Conservation (phyloP, 2,113 vertebrate species). For the Columbina picui region DNA sequence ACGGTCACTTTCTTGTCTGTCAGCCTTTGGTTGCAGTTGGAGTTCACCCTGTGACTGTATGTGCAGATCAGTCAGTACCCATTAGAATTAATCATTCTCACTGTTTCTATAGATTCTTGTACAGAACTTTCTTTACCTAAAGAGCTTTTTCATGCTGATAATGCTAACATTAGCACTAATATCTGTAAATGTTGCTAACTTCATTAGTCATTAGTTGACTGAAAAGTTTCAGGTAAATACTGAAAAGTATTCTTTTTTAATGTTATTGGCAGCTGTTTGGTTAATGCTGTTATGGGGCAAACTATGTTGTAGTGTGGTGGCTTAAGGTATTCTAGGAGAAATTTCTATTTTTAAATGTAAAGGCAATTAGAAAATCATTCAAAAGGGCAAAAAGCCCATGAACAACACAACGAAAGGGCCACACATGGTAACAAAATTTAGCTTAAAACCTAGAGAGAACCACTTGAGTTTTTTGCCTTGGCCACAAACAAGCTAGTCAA, state of each 20-base stretch:
- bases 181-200: not conserved
- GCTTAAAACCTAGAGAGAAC: not conserved
- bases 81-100: not conserved
- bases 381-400: not conserved
- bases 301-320: not conserved
- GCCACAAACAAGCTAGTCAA: not conserved
- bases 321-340: not conserved
- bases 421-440: not conserved
- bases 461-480: not conserved
- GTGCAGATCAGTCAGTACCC: not conserved
- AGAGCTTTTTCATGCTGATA: not conserved
- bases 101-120: not conserved
- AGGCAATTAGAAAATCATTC: not conserved
- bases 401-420: not conserved
- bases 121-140: not conserved
- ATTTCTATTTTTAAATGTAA: not conserved
- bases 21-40: not conserved
- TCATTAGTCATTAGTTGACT: not conserved
- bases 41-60: not conserved
- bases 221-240: not conserved
- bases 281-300: no score
- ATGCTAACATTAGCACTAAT: not conserved
- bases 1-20: not conserved
- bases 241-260: not conserved
- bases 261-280: not conserved